Percentiles rank a stretch among this genome's conserved stretches.
Conservation (phyloP, 2,113 vertebrate genomes). For the Aramus guarauna region DNA sequence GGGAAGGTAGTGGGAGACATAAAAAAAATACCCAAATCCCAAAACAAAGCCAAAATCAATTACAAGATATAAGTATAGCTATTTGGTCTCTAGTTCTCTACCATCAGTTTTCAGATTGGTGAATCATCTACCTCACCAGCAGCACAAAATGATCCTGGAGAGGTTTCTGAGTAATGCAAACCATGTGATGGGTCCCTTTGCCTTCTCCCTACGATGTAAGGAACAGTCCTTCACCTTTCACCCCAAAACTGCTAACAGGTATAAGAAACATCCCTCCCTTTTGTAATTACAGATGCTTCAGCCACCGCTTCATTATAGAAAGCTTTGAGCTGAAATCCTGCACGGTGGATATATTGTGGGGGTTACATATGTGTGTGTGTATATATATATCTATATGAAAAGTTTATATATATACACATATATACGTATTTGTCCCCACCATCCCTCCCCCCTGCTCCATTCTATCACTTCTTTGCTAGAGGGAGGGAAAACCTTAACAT, state of each 20-base stretch:
- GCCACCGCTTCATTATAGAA: not conserved
- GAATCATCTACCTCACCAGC: slow-evolving; percentile 18
- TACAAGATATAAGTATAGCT: slow-evolving; percentile 15
- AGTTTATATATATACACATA: not conserved
- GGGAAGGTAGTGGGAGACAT: not conserved
- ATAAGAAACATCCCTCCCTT: not conserved
- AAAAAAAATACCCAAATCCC: not conserved
- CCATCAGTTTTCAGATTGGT: not conserved
- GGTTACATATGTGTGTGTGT: not conserved
- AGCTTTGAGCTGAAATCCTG: not conserved
- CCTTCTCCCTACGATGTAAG: not conserved
- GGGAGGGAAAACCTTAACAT: not conserved
- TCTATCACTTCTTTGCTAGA: slow-evolving; percentile 5
- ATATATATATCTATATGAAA: not conserved
- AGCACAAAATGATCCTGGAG: not conserved
- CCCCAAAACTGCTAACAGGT: not conserved
- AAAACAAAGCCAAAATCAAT: slow-evolving; percentile 43
- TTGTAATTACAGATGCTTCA: not conserved
- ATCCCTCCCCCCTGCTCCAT: not conserved
- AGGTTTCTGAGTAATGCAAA: slow-evolving; percentile 9
- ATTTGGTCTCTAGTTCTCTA: slow-evolving; percentile 28
- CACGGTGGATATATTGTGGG: not conserved
- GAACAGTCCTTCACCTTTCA: slow-evolving; percentile 2
- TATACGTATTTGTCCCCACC: not conserved
- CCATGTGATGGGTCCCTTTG: not conserved